Conservation (phyloP, 2,797 vertebrate species). For the Parotocinclus haroldoi region DNA sequence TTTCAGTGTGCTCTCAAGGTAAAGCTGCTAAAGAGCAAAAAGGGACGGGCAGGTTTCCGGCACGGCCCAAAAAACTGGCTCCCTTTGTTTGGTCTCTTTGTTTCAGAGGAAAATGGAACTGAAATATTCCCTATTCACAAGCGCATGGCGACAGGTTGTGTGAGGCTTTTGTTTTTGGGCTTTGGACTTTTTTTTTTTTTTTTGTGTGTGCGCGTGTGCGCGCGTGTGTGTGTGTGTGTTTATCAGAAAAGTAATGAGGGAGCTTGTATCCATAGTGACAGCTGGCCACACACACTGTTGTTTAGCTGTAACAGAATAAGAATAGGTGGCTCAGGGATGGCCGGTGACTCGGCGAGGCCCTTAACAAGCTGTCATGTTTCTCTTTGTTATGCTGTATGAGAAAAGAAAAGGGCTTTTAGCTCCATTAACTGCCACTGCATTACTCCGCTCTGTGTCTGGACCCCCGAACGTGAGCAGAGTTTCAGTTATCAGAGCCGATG, state of each 20-base stretch:
- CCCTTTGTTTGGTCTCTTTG: too few species aligned
- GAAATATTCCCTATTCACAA: too few species aligned
- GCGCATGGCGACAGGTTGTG: too few species aligned
- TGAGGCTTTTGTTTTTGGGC: not conserved
- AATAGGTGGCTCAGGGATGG: conserved; percentile 41
- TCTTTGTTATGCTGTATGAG: conserved; percentile 45
- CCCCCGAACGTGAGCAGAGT: too few species aligned
- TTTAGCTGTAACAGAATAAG: conserved; percentile 39
- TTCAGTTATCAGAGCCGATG: too few species aligned
- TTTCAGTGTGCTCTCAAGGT: too few species aligned
- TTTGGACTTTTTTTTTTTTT: conserved; percentile 4
- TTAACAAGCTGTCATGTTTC: conserved; percentile 51
- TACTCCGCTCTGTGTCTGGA: not conserved
- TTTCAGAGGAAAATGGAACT: too few species aligned
- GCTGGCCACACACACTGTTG: conserved; percentile 38
- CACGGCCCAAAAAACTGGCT: too few species aligned
- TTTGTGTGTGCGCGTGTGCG: not conserved
- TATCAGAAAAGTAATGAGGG: conserved; percentile 39
- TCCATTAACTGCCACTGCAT: conserved; percentile 48
- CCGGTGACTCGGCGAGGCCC: conserved; percentile 40
- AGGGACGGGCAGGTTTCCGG: too few species aligned
- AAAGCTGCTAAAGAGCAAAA: too few species aligned
- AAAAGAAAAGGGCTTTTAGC: conserved; percentile 43
- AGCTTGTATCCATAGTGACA: conserved; percentile 52
- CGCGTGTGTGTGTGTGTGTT: not conserved